Conservation (phyloP, 1,140 invertebrate species). For the Drosophila rufa region DNA sequence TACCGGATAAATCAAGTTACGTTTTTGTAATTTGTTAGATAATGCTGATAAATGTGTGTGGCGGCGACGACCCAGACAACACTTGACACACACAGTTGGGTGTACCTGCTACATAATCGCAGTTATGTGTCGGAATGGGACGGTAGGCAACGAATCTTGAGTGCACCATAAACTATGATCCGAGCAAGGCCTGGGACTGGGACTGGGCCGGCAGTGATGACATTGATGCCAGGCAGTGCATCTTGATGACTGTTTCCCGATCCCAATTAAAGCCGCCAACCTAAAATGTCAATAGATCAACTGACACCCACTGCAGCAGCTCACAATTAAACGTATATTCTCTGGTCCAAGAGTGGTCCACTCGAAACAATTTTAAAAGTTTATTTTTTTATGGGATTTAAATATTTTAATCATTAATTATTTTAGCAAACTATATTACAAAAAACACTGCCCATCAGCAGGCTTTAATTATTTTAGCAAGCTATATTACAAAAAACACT, state of each 20-base stretch:
- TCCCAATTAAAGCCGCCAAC: constrained; percentile 62
- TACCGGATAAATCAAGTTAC: constrained; percentile 85
- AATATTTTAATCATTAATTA: no score
- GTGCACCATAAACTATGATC: constrained; percentile 31
- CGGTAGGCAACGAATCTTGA: constrained; percentile 18
- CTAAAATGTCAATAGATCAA: constrained; percentile 77
- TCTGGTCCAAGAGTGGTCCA: constrained; percentile 27
- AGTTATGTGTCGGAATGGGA: neutral
- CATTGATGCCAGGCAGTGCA: constrained; percentile 41
- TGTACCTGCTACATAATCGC: constrained; percentile 44
- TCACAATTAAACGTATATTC: constrained; percentile 63
- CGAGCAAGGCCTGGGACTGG: constrained; percentile 16
- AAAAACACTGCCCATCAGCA: neutral
- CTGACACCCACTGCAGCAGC: constrained; percentile 40
- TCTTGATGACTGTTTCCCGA: constrained; percentile 45
- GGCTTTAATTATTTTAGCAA: neutral
- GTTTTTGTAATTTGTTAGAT: constrained; percentile 84
- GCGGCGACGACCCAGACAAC: constrained; percentile 31
- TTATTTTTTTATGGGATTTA: no score
- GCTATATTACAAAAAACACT: neutral
- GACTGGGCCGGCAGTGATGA: constrained; percentile 12
- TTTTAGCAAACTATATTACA: neutral
- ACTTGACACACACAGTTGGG: constrained; percentile 61
- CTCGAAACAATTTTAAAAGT: neutral
- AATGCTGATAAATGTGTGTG: constrained; percentile 82